These are phyloP conservation scores for Mizuhopecten yessoensis DNA, from an alignment of 1,140 invertebrate genomes.

Conservation along the genomic window DNA sequence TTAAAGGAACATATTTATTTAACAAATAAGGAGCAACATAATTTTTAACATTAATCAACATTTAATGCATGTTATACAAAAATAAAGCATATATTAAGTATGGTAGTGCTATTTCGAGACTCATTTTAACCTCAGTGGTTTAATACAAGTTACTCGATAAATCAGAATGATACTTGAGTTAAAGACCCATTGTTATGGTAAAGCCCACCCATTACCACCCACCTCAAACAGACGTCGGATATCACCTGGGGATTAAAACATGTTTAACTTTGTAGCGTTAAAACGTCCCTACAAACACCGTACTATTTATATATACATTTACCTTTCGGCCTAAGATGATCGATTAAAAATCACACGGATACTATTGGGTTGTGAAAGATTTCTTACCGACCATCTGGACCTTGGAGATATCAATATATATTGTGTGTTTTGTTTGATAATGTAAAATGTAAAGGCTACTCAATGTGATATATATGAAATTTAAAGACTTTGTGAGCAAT, in stretches of 20 bases:
- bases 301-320: slow-evolving; percentile 22
- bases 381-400: background rate
- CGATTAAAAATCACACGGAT: slow-evolving; percentile 26
- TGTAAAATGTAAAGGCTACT: background rate
- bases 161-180: slow-evolving; percentile 34
- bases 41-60: background rate
- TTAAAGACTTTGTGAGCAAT: background rate
- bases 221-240: background rate
- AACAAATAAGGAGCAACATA: background rate
- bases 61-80: background rate
- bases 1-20: too few relatives aligned
- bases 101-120: background rate
- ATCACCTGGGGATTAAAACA: background rate
- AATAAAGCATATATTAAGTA: background rate
- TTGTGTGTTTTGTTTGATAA: background rate
- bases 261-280: background rate
- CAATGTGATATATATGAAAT: background rate
- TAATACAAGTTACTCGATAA: background rate
- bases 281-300: background rate
- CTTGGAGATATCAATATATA: background rate
- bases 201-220: background rate
- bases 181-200: background rate
- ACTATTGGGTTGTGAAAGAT: background rate
- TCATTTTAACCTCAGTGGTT: background rate
- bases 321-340: slow-evolving; percentile 25